A percentile compares a stretch with the other conserved stretches of the same genome.
These are phyloP conservation scores for Drosophila ochracea DNA, from an alignment of 2,888 invertebrate species.

Conservation along the genomic window DNA sequence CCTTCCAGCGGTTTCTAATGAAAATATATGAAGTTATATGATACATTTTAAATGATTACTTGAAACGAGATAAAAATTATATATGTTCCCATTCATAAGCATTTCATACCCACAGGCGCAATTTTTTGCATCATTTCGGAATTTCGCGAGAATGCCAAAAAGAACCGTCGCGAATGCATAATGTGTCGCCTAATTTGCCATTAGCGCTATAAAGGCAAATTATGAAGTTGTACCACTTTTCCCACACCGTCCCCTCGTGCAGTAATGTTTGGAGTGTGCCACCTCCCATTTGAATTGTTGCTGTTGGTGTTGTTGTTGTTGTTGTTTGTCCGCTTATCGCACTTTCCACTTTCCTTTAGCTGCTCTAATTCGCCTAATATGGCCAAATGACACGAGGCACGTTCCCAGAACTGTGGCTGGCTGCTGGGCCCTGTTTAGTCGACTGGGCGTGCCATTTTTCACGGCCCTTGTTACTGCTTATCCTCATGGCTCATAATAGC, in stretches of 20 bases:
- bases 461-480: constrained; percentile 63
- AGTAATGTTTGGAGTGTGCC: background rate
- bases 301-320: constrained; percentile 7
- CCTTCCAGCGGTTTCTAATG: background rate
- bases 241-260: background rate
- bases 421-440: constrained; percentile 33
- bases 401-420: constrained; percentile 17
- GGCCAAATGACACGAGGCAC: constrained; percentile 66
- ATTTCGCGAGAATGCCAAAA: constrained; percentile 47
- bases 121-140: background rate
- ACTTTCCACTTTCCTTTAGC: constrained; percentile 18
- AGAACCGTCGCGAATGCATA: constrained; percentile 34
- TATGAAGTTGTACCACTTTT: constrained; percentile 53
- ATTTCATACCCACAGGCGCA: background rate
- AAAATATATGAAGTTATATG: background rate
- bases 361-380: constrained; percentile 81
- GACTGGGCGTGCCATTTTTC: constrained; percentile 74
- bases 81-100: background rate
- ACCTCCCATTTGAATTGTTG: constrained; percentile 2
- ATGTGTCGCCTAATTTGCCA: constrained; percentile 78
- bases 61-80: background rate
- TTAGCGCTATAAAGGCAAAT: constrained; percentile 77
- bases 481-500: constrained; percentile 82
- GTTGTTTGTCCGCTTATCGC: constrained; percentile 54
- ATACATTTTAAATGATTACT: background rate